These are phyloP conservation scores for Belgica antarctica DNA, from an alignment of 2,888 invertebrate species.

Conservation along the genomic window DNA sequence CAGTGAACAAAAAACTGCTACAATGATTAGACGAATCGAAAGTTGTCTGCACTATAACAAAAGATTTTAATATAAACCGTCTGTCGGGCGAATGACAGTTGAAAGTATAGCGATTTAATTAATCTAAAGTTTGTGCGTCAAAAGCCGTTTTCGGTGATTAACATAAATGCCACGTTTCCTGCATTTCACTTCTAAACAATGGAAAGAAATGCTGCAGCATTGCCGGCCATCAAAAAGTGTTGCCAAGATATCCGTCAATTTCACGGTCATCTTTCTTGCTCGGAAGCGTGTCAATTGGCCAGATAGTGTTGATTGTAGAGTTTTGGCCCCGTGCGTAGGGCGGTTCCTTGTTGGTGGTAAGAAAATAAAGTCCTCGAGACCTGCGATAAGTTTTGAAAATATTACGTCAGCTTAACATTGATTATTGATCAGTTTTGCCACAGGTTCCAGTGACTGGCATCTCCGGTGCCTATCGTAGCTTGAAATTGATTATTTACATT, in stretches of 20 bases:
- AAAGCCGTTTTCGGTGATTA: neutral
- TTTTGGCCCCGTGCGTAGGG: slow-evolving; percentile 55
- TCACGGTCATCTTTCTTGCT: neutral
- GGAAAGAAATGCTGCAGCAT: neutral
- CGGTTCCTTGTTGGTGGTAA: slow-evolving; percentile 55
- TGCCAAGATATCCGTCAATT: neutral
- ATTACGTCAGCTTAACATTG: neutral
- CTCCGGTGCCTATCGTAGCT: too few relatives aligned
- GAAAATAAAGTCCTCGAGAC: slow-evolving; percentile 57
- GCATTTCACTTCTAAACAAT: slow-evolving; percentile 3
- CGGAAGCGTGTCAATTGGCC: neutral
- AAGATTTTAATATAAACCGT: too few relatives aligned
- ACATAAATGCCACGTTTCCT: neutral
- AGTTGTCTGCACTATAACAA: neutral
- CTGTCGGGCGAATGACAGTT: too few relatives aligned
- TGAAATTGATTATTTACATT: too few relatives aligned
- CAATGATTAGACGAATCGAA: too few relatives aligned
- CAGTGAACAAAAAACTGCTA: too few relatives aligned
- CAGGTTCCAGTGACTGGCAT: too few relatives aligned
- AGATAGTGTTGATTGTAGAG: neutral
- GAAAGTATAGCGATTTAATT: neutral
- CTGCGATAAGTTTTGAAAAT: slow-evolving; percentile 49
- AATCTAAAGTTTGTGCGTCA: neutral
- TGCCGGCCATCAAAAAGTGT: neutral
- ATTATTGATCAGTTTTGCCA: too few relatives aligned